Conservation (phyloP, 2,888 invertebrate genomes). For the Amorpha juglandis region DNA sequence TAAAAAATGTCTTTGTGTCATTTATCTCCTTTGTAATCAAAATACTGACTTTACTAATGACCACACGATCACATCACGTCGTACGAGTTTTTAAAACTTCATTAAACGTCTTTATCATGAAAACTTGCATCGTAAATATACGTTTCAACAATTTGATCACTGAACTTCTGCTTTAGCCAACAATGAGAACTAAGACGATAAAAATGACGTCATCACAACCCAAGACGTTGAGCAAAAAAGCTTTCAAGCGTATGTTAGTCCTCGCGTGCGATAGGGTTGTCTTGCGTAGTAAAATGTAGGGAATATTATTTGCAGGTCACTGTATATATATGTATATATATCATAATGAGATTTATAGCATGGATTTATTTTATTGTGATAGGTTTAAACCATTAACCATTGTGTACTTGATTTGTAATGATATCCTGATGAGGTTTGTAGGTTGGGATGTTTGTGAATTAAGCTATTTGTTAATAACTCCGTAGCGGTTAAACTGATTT, state of each 20-base stretch:
- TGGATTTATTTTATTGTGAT: no score
- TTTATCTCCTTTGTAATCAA: background rate
- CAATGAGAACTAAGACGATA: conserved; percentile 34
- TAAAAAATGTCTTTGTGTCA: background rate
- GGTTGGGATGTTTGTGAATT: no score
- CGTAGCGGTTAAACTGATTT: no score
- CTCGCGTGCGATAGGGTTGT: conserved; percentile 28
- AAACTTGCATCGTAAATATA: conserved; percentile 3
- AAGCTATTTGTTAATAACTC: no score
- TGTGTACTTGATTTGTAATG: no score
- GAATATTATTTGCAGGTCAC: background rate
- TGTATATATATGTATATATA: no score
- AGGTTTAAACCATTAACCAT: no score
- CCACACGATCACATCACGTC: background rate
- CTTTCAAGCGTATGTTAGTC: conserved; percentile 68
- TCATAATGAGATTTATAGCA: no score
- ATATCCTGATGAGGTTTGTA: no score
- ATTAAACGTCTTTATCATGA: conserved; percentile 5
- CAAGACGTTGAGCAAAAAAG: conserved; percentile 64
- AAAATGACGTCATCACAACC: conserved; percentile 50
- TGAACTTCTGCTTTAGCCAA: conserved; percentile 26
- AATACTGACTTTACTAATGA: background rate
- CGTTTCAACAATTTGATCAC: conserved; percentile 27
- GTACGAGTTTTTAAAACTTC: background rate
- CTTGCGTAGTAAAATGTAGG: background rate